Evolutionary conservation across 2,888 invertebrate species (phyloP), one percentile per base, ranked within the genome.

Genomic region (Proisotoma minuta): DNA sequence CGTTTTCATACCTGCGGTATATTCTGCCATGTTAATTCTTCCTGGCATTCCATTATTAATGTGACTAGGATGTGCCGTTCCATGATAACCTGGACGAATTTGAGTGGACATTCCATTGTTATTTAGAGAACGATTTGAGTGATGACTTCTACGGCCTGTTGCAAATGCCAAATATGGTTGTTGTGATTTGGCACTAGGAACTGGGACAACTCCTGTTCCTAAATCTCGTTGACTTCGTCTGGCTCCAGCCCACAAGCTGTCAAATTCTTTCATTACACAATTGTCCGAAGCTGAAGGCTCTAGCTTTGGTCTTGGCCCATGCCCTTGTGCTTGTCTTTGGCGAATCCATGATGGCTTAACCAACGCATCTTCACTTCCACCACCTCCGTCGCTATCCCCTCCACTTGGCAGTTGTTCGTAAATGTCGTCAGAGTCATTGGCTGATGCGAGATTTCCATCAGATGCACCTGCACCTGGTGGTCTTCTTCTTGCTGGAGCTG

Each of bases 331-430:
- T 63, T 65, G 70, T 24, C 69, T 29, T 28, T 68, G 70, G 20
- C 70, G 60, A 1, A 70, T 58, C 68, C 71, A 68, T 18, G 66
- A 65, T 1, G 73, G 71, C 28, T 66, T 65, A 26, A 73, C 70
- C 2, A 71, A 49, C 12, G 71, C 73, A 52, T 73, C 73, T 40
- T 67, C 73, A 64, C 70, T 71, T 2, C 67, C 69, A 28, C 59
- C 67, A 5, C 60, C 69, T 2, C 84, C 84, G 76, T 85, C 85
- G 74, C 84, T 85, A 75, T 86, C 86, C 77, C 86, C 86, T 77
- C 86, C 86, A 77, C 85, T 85, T 22, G 84, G 82, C 69, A 85
- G 80, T 75, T 84, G 82, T 76, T 85, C 85, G 75, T 87, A 87
- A 75, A 86, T 84, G 75, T 85, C 85, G 60, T 73, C 73, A 18